Base-by-base conservation (phyloP, 2,113 vertebrate genomes). In the Steatornis caripensis region DNA sequence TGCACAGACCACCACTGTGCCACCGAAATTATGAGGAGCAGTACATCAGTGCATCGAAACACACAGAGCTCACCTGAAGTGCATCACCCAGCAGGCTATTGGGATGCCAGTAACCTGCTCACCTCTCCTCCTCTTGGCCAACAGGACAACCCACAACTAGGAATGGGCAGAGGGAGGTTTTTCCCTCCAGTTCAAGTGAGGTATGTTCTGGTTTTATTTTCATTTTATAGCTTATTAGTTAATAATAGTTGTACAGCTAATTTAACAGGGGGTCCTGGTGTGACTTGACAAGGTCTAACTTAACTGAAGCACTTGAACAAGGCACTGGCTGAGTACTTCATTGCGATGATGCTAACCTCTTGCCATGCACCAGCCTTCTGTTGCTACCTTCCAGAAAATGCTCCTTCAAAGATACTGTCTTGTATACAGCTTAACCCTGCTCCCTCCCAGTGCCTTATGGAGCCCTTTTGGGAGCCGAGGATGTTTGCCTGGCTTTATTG, bases 21-120 rank as follows among this genome's bases (percentile, higher is more conserved):
- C 90, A 54, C 20, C 0, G 0, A 39, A 65, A 58, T 23, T 13
- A 27, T 0, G 0, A 46, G 24, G 7, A 79, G 26, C 1, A 2
- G 54, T 22, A 71, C 17, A 24, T 29, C 51, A 36, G 34, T 11
- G 55, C 61, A 84, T 13, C 34, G 34, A 71, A 71, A 51, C 64
- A 66, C 55, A 46, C 18, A 51, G 23, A 84, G 32, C 34, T 81
- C 75, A 66, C 20, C 37, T n/a, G 53, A n/a, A 46, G 41, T 81
- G n/a, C 36, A 51, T 30, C 30, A n/a, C 23, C 7, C 65, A 54
- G 17, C 48, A 48, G n/a, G 41, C 75, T 68, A 4, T 4, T 1
- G 6, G 45, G 55, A 37, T 90, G 55, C 49, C 2, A 2, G n/a
- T 24, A 75, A 65, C 61, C 61, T 65, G 49, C 49, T 65, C n/a